Percentiles rank a stretch among this genome's conserved stretches.
Evolutionary conservation across 2,888 invertebrate genomes (phyloP).

Genomic region (Aspidiotus rigidus): DNA sequence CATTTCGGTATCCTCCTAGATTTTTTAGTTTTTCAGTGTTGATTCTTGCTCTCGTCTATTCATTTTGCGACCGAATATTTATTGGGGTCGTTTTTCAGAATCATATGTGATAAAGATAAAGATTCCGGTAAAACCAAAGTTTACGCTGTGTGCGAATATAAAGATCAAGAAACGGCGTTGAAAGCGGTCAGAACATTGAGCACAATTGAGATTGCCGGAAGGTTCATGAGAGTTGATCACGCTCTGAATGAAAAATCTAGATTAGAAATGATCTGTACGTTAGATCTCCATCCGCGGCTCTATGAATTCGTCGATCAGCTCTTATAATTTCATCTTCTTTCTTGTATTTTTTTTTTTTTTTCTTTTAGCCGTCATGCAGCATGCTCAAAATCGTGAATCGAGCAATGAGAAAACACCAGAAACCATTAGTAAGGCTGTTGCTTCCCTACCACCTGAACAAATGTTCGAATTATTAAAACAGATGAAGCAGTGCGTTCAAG

Average conservation of each 20-base stretch:
- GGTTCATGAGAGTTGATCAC: slow-evolving; percentile 91
- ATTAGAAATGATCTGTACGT: slow-evolving; percentile 88
- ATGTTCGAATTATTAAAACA: slow-evolving; percentile 99
- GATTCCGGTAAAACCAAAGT: slow-evolving; percentile 99
- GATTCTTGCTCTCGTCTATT: neutral
- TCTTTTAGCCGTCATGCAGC: slow-evolving; percentile 41
- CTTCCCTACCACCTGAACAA: slow-evolving; percentile 95
- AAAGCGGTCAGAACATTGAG: slow-evolving; percentile 97
- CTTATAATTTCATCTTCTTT: slow-evolving; percentile 38
- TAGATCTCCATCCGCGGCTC: slow-evolving; percentile 34
- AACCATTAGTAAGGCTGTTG: slow-evolving; percentile 92
- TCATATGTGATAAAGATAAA: slow-evolving; percentile 74
- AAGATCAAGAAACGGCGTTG: slow-evolving; percentile 93
- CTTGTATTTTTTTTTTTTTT: too few relatives aligned
- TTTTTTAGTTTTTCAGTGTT: neutral
- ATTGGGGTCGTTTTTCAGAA: slow-evolving; percentile 46
- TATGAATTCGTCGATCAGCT: neutral
- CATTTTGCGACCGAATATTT: neutral
- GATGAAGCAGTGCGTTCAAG: slow-evolving; percentile 88
- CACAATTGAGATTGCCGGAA: slow-evolving; percentile 92
- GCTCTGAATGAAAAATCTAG: slow-evolving; percentile 90
- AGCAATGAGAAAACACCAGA: slow-evolving; percentile 91
- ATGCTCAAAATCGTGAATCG: neutral
- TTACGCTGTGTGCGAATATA: slow-evolving; percentile 99
- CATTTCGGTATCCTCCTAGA: slow-evolving; percentile 60